A percentile compares a stretch with the other conserved stretches of the same genome.
Conservation (phyloP, 1,140 invertebrate species). For the Rhysida immarginata region DNA sequence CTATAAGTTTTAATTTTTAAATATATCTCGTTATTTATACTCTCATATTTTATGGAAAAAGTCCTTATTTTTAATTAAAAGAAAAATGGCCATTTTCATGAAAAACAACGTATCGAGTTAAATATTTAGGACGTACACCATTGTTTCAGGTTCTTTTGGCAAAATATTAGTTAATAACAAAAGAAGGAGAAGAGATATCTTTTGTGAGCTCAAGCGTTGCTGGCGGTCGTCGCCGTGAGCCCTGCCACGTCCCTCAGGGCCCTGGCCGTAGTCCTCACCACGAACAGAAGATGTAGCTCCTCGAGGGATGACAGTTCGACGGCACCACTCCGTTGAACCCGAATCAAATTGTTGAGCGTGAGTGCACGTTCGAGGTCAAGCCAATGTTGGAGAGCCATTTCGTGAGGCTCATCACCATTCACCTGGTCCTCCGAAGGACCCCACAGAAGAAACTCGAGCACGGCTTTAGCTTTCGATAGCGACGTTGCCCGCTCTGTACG, state of each 20-base stretch:
- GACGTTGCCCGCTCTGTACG: conserved; percentile 21
- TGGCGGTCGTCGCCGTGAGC: neutral
- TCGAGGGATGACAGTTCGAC: conserved; percentile 53
- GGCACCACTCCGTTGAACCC: conserved; percentile 37
- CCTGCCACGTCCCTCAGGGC: conserved; percentile 12
- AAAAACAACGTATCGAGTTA: too few species aligned
- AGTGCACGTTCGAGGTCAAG: conserved; percentile 65
- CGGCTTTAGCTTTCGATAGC: conserved; percentile 42
- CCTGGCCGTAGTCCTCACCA: conserved; percentile 48
- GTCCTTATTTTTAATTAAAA: too few species aligned
- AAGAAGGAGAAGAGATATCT: too few species aligned
- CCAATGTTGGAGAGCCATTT: conserved; percentile 51
- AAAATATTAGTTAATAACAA: too few species aligned
- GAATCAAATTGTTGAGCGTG: conserved; percentile 55
- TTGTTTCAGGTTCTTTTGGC: too few species aligned
- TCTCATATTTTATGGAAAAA: too few species aligned
- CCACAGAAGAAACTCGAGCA: conserved; percentile 69
- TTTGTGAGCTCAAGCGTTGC: neutral
- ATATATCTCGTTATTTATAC: too few species aligned
- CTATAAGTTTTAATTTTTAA: too few species aligned
- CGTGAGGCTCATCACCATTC: conserved; percentile 43
- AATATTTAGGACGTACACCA: too few species aligned
- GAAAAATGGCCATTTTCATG: too few species aligned
- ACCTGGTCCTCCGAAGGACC: conserved; percentile 57
- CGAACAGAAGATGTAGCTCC: conserved; percentile 60